These are phyloP conservation scores for Lydus trimaculatus DNA, from an alignment of 2,888 invertebrate genomes.

Conservation along the genomic window DNA sequence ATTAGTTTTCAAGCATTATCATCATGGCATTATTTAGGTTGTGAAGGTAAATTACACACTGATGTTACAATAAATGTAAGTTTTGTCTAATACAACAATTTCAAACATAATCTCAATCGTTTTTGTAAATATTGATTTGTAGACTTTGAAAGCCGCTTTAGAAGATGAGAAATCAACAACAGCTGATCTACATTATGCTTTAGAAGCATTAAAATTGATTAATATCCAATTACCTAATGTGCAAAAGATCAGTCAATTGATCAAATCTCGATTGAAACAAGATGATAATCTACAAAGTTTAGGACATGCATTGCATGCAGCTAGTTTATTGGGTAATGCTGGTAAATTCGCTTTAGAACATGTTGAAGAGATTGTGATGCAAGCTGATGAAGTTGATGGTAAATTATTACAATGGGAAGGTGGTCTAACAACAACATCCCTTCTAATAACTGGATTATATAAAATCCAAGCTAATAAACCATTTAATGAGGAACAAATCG, in stretches of 20 bases:
- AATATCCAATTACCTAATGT: slow-evolving; percentile 71
- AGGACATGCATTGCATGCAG: slow-evolving; percentile 84
- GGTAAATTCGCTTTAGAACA: slow-evolving; percentile 74
- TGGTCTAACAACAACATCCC: slow-evolving; percentile 79
- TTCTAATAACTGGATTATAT: slow-evolving; percentile 65
- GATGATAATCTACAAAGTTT: slow-evolving; percentile 80
- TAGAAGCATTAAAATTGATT: slow-evolving; percentile 72
- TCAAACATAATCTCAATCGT: not conserved
- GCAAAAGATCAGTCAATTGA: slow-evolving; percentile 73
- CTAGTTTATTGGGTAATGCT: slow-evolving; percentile 73
- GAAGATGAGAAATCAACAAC: slow-evolving; percentile 72
- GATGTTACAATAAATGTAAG: slow-evolving; percentile 62
- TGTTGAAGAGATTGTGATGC: slow-evolving; percentile 91
- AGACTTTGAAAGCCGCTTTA: slow-evolving; percentile 66
- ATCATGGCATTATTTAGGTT: slow-evolving; percentile 50
- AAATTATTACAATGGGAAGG: slow-evolving; percentile 91
- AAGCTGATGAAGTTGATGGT: slow-evolving; percentile 93
- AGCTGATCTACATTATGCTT: slow-evolving; percentile 77
- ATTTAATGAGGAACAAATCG: slow-evolving; percentile 77
- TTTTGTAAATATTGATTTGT: slow-evolving; percentile 27
- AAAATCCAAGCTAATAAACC: slow-evolving; percentile 69
- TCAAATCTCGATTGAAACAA: slow-evolving; percentile 81
- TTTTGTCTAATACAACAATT: not conserved
- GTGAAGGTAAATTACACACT: slow-evolving; percentile 50
- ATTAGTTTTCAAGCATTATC: slow-evolving; percentile 48